A percentile compares a stretch with the other conserved stretches of the same genome.
phyloP scores from a whole-genome alignment of 2,113 vertebrate genomes.

The Syngnathus typhle region DNA sequence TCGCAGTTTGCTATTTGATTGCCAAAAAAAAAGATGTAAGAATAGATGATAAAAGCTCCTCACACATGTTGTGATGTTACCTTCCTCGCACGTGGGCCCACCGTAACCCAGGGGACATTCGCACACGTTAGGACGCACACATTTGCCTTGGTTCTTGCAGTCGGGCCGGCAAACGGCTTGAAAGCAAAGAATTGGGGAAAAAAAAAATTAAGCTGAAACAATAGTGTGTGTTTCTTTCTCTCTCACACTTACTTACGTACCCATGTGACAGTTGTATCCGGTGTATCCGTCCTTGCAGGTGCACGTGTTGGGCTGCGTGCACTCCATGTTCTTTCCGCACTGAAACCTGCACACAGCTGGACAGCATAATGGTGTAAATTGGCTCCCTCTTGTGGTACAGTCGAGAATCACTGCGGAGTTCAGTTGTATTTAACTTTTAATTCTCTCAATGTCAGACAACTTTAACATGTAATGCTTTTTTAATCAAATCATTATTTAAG shows the following conservation, averaged over 20 bases:
- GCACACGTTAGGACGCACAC: slow-evolving; percentile 77
- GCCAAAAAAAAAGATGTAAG: neutral
- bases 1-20: slow-evolving; percentile 72
- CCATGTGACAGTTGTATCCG: slow-evolving; percentile 78
- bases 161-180: slow-evolving; percentile 81
- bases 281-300: slow-evolving; percentile 81
- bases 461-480: no score
- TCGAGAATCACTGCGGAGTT: no score
- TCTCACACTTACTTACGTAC: slow-evolving; percentile 59
- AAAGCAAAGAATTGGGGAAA: neutral
- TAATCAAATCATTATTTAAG: no score
- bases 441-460: no score
- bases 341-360: slow-evolving; percentile 78
- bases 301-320: slow-evolving; percentile 79
- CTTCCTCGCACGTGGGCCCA: slow-evolving; percentile 79
- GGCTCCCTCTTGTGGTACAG: no score
- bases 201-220: no score
- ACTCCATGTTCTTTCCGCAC: slow-evolving; percentile 83
- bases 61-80: slow-evolving; percentile 48
- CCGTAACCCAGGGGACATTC: slow-evolving; percentile 73
- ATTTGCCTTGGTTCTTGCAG: slow-evolving; percentile 84
- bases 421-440: no score
- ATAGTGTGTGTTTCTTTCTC: no score
- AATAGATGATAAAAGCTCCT: neutral
- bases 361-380: neutral